These are phyloP conservation scores for Synanthedon formicaeformis DNA, from an alignment of 2,888 invertebrate species.

Conservation along the genomic window DNA sequence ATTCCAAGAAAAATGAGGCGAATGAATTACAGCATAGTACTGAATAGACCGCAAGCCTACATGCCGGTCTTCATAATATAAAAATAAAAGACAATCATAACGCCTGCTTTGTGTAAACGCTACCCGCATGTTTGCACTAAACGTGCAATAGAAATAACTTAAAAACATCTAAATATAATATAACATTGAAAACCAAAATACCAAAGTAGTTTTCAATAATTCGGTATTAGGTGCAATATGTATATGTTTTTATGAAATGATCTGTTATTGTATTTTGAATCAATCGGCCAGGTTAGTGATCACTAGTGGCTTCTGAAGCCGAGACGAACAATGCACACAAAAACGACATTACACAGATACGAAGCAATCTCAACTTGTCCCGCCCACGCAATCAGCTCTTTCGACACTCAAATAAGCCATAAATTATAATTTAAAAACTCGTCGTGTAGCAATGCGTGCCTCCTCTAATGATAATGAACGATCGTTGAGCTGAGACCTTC, in stretches of 20 bases:
- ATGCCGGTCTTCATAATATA: too few relatives aligned
- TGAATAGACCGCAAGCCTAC: too few relatives aligned
- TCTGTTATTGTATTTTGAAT: background rate
- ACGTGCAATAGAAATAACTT: too few relatives aligned
- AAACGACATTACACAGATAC: slow-evolving; percentile 19
- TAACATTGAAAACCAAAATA: too few relatives aligned
- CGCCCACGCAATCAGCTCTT: slow-evolving; percentile 56
- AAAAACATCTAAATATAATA: too few relatives aligned
- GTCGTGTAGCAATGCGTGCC: slow-evolving; percentile 31
- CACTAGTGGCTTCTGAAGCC: background rate
- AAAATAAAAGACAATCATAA: too few relatives aligned
- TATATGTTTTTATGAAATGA: background rate
- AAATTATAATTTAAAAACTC: slow-evolving; percentile 64
- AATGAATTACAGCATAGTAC: too few relatives aligned
- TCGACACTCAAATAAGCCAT: slow-evolving; percentile 61
- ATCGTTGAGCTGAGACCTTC: slow-evolving; percentile 3
- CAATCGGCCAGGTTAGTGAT: background rate
- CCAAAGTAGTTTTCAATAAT: too few relatives aligned
- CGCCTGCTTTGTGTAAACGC: too few relatives aligned
- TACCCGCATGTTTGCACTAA: too few relatives aligned
- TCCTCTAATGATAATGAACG: slow-evolving; percentile 14
- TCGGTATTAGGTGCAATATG: too few relatives aligned
- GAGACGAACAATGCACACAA: slow-evolving; percentile 7
- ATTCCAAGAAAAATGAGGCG: too few relatives aligned
- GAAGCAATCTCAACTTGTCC: slow-evolving; percentile 23